Percentiles rank a stretch among this genome's conserved stretches.
Conservation (phyloP, 1,140 invertebrate genomes). For the Brachionus sp. region DNA sequence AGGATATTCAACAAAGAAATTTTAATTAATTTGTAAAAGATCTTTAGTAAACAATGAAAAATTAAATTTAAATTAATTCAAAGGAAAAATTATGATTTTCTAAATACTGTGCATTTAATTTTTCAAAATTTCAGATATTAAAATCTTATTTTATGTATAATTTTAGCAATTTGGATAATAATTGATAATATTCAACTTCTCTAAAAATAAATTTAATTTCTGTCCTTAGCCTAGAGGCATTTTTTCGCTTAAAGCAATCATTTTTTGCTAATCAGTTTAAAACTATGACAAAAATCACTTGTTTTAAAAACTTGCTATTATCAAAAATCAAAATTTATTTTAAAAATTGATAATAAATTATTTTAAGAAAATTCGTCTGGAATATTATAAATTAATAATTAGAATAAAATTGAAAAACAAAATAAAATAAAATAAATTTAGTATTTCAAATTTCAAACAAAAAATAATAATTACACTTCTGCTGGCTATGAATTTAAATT, state of each 20-base stretch:
- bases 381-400: conserved; percentile 8
- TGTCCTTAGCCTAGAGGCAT: too few species aligned
- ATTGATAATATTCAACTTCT: background rate
- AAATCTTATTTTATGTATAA: conserved; percentile 6
- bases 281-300: background rate
- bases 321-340: background rate
- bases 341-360: background rate
- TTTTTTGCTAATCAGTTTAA: background rate
- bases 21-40: too few species aligned
- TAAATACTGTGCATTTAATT: background rate
- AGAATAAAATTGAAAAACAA: background rate
- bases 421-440: background rate
- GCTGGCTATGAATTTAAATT: background rate
- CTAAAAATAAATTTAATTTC: background rate
- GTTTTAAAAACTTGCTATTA: background rate
- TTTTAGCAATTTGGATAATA: conserved; percentile 10
- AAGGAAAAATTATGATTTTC: background rate
- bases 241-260: background rate
- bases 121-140: background rate
- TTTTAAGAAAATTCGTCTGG: background rate
- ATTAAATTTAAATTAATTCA: too few species aligned
- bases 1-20: too few species aligned
- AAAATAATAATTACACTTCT: conserved; percentile 6
- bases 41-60: too few species aligned
- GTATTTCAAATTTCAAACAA: background rate